Conservation (phyloP, 2,113 vertebrate genomes). For the Ptilorrhoa leucosticta region DNA sequence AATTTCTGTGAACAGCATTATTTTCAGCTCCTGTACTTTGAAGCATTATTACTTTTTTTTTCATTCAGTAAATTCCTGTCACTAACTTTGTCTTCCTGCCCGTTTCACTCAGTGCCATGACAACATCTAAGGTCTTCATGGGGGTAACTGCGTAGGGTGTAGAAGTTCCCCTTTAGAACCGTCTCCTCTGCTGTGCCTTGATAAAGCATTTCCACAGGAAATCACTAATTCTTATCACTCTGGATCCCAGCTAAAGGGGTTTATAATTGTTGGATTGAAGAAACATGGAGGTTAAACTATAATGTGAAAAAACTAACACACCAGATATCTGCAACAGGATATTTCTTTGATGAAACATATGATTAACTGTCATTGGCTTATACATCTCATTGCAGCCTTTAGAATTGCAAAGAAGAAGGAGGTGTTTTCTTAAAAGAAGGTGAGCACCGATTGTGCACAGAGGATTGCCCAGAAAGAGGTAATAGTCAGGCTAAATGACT, state of each 20-base stretch:
- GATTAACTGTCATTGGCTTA: neutral
- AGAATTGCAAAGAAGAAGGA: neutral
- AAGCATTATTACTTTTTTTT: neutral
- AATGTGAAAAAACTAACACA: neutral
- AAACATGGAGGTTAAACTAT: neutral
- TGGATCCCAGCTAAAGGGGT: neutral
- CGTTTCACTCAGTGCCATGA: neutral
- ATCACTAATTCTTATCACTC: neutral
- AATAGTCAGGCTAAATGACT: conserved; percentile 68
- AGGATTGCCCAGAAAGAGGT: neutral
- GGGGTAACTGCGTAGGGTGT: neutral
- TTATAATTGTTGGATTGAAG: neutral
- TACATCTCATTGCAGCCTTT: neutral
- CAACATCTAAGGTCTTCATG: neutral
- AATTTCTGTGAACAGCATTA: neutral
- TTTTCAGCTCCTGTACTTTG: neutral
- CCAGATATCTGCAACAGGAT: neutral
- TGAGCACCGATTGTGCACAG: neutral
- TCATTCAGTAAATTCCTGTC: neutral
- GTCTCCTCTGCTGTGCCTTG: neutral
- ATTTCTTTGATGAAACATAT: neutral
- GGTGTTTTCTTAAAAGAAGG: neutral
- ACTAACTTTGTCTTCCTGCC: neutral
- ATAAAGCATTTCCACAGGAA: neutral
- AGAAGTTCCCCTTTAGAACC: neutral